Percentiles rank a stretch among this genome's conserved stretches.
Evolutionary conservation across 2,797 vertebrate genomes (phyloP).

Genomic region (Tinamus major): DNA sequence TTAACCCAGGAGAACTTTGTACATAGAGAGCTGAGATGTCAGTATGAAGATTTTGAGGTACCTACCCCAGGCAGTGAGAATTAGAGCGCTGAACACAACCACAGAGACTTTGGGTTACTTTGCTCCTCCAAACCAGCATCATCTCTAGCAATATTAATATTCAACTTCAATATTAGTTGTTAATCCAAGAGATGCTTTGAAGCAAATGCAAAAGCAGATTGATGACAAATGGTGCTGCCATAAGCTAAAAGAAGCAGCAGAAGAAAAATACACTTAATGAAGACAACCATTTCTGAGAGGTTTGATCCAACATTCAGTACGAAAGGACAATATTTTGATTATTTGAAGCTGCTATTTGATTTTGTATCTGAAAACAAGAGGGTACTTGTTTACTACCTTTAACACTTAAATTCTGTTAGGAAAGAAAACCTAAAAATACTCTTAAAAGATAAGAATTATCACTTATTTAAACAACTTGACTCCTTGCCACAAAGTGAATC

Average conservation of each 20-base stretch:
- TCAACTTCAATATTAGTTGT: conserved; percentile 15
- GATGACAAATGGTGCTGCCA: conserved; percentile 22
- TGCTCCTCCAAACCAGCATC: not conserved
- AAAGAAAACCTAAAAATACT: not conserved
- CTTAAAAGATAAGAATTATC: not conserved
- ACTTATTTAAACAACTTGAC: conserved; percentile 24
- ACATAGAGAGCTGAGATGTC: not conserved
- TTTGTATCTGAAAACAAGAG: not conserved
- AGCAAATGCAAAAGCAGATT: not conserved
- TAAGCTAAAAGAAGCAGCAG: not conserved
- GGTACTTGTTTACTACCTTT: not conserved
- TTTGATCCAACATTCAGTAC: not conserved
- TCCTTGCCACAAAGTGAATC: not conserved
- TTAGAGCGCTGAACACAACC: not conserved
- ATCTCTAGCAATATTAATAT: conserved; percentile 10
- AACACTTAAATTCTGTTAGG: not conserved
- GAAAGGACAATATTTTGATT: not conserved
- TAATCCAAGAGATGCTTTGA: conserved; percentile 37
- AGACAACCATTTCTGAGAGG: not conserved
- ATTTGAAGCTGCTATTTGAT: not conserved
- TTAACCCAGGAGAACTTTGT: conserved; percentile 1
- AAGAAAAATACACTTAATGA: conserved; percentile 19
- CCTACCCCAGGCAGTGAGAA: not conserved
- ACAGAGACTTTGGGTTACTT: not conserved
- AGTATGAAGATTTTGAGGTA: conserved; percentile 11